Evolutionary conservation across 2,113 vertebrate genomes (phyloP).

Genomic region (Butorides virescens): DNA sequence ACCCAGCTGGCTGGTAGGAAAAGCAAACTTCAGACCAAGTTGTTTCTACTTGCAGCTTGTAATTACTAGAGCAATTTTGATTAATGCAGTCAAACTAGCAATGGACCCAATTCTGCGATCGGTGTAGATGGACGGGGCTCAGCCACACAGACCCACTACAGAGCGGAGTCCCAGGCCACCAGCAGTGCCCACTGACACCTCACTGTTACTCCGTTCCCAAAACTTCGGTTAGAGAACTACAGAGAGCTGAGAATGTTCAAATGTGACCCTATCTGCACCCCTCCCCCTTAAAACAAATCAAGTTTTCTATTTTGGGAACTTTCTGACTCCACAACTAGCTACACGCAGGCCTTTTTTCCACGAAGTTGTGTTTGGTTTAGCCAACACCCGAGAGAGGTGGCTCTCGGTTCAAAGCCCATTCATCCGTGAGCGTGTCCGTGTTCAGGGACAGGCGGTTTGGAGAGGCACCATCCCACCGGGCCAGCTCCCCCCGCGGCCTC

Average conservation of each 20-base stretch:
- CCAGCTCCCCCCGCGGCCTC: background rate
- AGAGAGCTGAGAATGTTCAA: background rate
- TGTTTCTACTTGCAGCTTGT: background rate
- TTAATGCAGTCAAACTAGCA: too few relatives aligned
- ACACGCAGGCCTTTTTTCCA: background rate
- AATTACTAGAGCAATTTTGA: background rate
- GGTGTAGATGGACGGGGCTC: background rate
- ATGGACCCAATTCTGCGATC: fast-evolving
- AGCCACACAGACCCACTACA: fast-evolving
- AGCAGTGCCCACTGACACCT: background rate
- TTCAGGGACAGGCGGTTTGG: background rate
- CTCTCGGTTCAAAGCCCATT: background rate
- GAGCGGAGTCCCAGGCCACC: background rate
- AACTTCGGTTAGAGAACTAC: too few relatives aligned
- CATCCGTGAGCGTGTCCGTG: background rate
- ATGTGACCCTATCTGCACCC: background rate
- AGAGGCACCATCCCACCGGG: background rate
- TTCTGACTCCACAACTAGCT: background rate
- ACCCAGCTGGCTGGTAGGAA: background rate
- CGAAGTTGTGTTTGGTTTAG: background rate
- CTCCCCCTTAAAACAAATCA: background rate
- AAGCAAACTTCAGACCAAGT: background rate
- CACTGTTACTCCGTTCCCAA: fast-evolving
- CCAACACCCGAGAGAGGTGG: background rate
- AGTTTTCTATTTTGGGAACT: background rate